These are phyloP conservation scores for Arenaria interpres DNA, from an alignment of 2,113 vertebrate species.

Conservation along the genomic window DNA sequence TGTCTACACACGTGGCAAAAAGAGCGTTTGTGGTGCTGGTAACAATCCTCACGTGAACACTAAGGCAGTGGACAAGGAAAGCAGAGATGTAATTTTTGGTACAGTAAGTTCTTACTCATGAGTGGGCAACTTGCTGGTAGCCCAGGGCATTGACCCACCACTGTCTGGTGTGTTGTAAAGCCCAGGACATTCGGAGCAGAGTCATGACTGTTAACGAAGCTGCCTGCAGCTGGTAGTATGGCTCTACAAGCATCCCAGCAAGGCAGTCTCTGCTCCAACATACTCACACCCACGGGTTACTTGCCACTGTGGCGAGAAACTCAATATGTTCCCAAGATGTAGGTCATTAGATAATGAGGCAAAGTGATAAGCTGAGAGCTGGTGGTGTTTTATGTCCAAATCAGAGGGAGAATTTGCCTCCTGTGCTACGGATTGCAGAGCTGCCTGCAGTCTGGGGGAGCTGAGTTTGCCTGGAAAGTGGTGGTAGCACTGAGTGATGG, in stretches of 20 bases:
- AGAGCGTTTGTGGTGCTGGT: not conserved
- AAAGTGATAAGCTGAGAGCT: not conserved
- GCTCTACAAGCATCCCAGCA: not conserved
- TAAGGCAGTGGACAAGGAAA: not conserved
- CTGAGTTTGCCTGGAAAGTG: not conserved
- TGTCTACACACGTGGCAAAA: rapidly evolving
- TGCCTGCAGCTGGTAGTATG: not conserved
- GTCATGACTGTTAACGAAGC: not conserved
- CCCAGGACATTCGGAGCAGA: not conserved
- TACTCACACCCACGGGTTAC: not conserved
- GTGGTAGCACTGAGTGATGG: not conserved
- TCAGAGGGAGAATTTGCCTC: not conserved
- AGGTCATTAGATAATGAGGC: not conserved
- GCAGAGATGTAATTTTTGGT: not conserved
- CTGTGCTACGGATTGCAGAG: not conserved
- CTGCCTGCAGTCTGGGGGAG: not conserved
- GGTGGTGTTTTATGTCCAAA: not conserved
- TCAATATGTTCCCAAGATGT: not conserved
- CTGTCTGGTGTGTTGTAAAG: not conserved
- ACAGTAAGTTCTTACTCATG: not conserved
- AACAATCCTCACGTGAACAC: not conserved
- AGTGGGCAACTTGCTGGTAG: not conserved
- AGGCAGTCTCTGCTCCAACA: not conserved
- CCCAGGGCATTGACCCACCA: not conserved
- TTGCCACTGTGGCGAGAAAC: not conserved